Evolutionary conservation across 2,113 vertebrate genomes (phyloP).

Genomic region (Plecotus auritus): DNA sequence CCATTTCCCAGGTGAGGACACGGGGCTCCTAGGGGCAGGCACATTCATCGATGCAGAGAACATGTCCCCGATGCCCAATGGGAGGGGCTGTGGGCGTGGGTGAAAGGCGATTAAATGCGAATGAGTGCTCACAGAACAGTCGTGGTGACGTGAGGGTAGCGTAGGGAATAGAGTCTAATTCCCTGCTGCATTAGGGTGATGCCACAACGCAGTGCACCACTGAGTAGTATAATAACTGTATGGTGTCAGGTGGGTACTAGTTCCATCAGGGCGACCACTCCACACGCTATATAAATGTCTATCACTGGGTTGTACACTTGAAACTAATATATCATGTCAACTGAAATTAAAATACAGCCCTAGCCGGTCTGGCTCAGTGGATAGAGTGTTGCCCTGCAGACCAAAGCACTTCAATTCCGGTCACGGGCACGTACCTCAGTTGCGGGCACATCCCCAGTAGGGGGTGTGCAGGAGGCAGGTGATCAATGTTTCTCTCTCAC

Average conservation of each 20-base stretch:
- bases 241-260: no score
- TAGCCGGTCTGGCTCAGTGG: background rate
- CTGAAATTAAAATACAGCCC: background rate
- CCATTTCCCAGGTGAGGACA: background rate
- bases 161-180: background rate
- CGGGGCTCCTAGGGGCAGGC: background rate
- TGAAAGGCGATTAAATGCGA: background rate
- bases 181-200: rapidly evolving
- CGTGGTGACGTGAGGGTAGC: background rate
- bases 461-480: no score
- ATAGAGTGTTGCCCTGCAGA: no score
- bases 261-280: background rate
- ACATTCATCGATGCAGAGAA: background rate
- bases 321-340: background rate
- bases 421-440: no score
- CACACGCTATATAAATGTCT: background rate
- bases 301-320: background rate
- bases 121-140: background rate
- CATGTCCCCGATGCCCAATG: background rate
- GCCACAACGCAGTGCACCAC: background rate
- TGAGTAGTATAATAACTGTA: background rate
- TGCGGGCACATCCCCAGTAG: no score
- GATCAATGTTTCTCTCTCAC: no score
- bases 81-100: background rate
- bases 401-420: background rate